Percentiles rank a stretch among this genome's conserved stretches.
Evolutionary conservation across 2,888 invertebrate species (phyloP).

Genomic region (Polia nebulosa): DNA sequence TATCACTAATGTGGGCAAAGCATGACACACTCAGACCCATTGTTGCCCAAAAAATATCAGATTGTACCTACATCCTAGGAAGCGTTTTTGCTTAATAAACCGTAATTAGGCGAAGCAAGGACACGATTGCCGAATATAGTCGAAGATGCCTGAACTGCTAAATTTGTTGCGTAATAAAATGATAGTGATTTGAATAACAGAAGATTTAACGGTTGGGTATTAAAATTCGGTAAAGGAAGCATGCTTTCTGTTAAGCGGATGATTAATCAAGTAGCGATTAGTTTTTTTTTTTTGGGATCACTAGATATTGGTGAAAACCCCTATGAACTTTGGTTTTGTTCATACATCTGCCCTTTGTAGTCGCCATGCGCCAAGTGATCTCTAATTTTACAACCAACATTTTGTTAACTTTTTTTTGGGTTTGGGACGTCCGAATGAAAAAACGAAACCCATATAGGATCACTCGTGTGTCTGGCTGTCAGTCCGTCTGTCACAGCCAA

Average conservation of each 20-base stretch:
- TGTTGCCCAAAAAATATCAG: conserved; percentile 76
- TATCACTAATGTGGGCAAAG: conserved; percentile 79
- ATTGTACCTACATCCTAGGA: conserved; percentile 70
- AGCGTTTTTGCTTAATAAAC: conserved; percentile 67
- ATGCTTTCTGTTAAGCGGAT: conserved; percentile 34
- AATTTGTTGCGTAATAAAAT: conserved; percentile 20
- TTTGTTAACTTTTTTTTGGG: too few species aligned
- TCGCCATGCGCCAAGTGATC: too few species aligned
- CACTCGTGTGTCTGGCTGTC: too few species aligned
- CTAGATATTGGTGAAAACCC: background rate
- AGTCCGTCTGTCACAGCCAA: too few species aligned
- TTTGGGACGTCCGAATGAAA: too few species aligned
- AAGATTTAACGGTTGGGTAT: conserved; percentile 20
- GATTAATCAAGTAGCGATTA: conserved; percentile 46
- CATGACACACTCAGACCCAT: conserved; percentile 75
- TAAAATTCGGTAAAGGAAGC: conserved; percentile 24
- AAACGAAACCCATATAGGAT: too few species aligned
- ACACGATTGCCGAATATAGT: conserved; percentile 45
- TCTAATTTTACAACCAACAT: too few species aligned
- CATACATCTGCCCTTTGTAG: too few species aligned
- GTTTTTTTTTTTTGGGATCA: conserved; percentile 14
- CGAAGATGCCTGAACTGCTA: conserved; percentile 29
- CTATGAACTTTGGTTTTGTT: background rate
- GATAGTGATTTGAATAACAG: conserved; percentile 26
- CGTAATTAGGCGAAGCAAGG: conserved; percentile 69